Base-by-base conservation (phyloP, 2,113 vertebrate species). In the Chloebia gouldiae region DNA sequence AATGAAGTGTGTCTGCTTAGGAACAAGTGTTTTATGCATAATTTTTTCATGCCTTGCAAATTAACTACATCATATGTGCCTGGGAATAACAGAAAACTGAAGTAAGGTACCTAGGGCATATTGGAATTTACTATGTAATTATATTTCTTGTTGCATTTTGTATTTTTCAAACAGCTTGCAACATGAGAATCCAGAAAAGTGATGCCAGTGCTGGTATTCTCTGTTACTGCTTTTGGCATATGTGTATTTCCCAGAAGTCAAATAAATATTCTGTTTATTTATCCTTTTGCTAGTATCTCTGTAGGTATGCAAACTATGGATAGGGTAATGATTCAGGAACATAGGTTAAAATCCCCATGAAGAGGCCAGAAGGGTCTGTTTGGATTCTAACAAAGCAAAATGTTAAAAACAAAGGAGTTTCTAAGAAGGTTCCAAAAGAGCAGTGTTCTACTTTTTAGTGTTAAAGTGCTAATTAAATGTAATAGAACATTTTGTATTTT, bases 31-130 rank as follows among this genome's bases (percentile, higher is more conserved):
- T 94, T 96, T 91, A 76, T 73, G 70, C 59, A 47, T 90, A 95
- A 87, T 87, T 95, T 76, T 95, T 94, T 94, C 40, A 91, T 86
- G 83, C 44, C 28, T 85, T 92, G 71, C 75, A 89, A 91, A 92
- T 91, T 96, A 95, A 92, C 42, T 92, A 28, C 42, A 72, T 89
- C 79, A 47, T 64, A 57, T 85, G 23, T 91, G 63, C 35, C 70
- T 94, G 75, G 78, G 50, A 96, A 90, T 94, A 87, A 57, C 47
- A 92, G 54, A 65, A 91, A 92, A 54, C 33, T 22, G n/a, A 86
- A 64, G 69, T 89, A 73, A 86, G 60, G 25, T 68, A 88, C 76
- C 51, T 81, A 53, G 60, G 73, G 44, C 60, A 71, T 91, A 72
- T 30, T 79, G 77, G 56, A 92, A 92, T 86, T 93, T 78, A 50